These are phyloP conservation scores for Ectobius pallidus DNA, from an alignment of 2,888 invertebrate species.

Conservation along the genomic window DNA sequence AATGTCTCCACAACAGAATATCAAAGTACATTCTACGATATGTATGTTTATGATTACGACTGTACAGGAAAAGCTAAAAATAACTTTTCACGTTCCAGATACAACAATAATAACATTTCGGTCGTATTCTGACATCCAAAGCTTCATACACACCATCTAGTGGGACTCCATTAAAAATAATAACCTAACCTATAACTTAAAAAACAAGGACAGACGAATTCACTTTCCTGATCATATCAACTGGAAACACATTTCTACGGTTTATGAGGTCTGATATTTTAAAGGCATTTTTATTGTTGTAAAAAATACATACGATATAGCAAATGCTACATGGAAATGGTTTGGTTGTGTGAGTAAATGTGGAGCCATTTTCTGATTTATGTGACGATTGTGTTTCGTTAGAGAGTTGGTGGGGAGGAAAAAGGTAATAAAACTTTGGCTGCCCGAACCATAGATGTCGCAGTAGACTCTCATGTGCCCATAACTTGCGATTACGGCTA, in stretches of 20 bases:
- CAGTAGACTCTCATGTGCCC: neutral
- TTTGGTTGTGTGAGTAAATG: constrained; percentile 6
- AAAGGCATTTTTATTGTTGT: constrained; percentile 23
- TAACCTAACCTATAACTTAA: constrained; percentile 19
- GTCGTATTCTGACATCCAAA: no score
- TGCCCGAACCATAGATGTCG: constrained; percentile 10
- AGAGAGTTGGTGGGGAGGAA: neutral
- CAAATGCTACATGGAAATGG: neutral
- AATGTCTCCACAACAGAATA: no score
- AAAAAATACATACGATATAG: constrained; percentile 16
- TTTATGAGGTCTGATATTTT: constrained; percentile 34
- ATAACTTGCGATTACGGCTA: neutral
- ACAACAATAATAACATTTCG: no score
- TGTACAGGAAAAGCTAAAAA: no score
- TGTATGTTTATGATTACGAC: no score
- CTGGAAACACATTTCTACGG: constrained; percentile 1
- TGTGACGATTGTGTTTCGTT: constrained; percentile 11
- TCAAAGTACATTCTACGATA: no score
- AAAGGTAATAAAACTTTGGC: constrained; percentile 14
- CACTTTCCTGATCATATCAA: neutral
- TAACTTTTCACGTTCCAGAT: no score
- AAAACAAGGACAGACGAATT: neutral
- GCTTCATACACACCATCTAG: no score
- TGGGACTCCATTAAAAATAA: constrained; percentile 16
- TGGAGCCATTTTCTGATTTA: constrained; percentile 18